A percentile compares a stretch with the other conserved stretches of the same genome.
Conservation (phyloP, 2,797 vertebrate species). For the Hylomyscus alleni region DNA sequence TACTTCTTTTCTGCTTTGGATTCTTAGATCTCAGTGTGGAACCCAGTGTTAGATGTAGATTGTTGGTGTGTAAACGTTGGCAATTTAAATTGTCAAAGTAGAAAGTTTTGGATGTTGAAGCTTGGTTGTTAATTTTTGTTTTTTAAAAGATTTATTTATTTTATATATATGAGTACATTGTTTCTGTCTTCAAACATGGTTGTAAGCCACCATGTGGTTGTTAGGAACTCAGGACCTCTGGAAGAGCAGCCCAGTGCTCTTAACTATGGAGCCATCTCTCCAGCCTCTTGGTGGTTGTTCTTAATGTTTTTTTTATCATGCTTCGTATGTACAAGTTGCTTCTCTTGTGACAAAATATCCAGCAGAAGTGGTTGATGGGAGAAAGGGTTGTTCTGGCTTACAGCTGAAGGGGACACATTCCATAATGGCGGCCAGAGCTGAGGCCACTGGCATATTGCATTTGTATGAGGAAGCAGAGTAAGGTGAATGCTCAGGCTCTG, state of each 20-base stretch:
- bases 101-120: background rate
- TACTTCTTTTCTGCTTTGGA: background rate
- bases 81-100: conserved; percentile 3
- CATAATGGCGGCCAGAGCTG: background rate
- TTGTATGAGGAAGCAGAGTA: background rate
- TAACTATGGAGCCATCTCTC: background rate
- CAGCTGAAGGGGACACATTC: background rate
- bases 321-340: background rate
- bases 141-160: background rate
- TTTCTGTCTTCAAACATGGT: background rate
- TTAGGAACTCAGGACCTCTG: background rate
- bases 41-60: background rate
- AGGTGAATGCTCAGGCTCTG: background rate
- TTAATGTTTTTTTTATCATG: conserved; percentile 33
- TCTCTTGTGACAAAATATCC: background rate
- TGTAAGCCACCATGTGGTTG: background rate
- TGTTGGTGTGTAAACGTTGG: background rate
- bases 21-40: background rate
- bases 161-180: background rate
- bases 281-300: background rate
- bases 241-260: background rate
- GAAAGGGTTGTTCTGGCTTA: background rate
- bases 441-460: background rate
- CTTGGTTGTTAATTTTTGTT: background rate
- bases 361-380: background rate